phyloP scores from a whole-genome alignment of 1,140 invertebrate genomes.

The Hyposmocoma kahamanoa region DNA sequence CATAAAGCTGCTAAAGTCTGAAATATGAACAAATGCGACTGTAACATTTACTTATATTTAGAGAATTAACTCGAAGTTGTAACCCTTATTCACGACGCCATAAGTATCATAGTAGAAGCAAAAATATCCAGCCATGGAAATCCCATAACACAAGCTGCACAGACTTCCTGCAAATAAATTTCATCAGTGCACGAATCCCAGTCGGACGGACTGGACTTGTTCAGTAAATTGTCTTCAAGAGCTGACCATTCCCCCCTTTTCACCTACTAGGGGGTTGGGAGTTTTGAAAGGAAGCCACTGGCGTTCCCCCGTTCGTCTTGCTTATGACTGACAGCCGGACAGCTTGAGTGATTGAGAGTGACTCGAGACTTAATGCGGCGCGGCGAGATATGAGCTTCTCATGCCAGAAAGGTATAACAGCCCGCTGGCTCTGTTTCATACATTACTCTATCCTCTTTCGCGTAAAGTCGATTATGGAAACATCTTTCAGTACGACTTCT shows the following conservation, averaged over 20 bases:
- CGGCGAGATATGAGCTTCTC: slow-evolving; percentile 35
- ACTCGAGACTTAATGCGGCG: slow-evolving; percentile 68
- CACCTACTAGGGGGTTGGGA: slow-evolving; percentile 28
- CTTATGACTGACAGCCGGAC: slow-evolving; percentile 71
- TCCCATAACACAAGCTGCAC: slow-evolving; percentile 29
- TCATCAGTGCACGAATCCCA: slow-evolving; percentile 36
- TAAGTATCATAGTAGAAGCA: too few relatives aligned
- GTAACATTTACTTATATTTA: too few relatives aligned
- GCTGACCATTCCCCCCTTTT: slow-evolving; percentile 53
- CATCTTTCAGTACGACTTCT: not conserved
- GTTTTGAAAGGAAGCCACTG: slow-evolving; percentile 33
- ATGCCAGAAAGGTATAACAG: not conserved
- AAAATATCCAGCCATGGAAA: slow-evolving; percentile 27
- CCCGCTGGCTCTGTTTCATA: not conserved
- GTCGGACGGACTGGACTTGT: slow-evolving; percentile 32
- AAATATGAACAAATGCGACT: too few relatives aligned
- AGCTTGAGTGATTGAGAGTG: slow-evolving; percentile 73
- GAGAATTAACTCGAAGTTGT: too few relatives aligned
- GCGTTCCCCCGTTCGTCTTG: slow-evolving; percentile 62
- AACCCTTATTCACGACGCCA: too few relatives aligned
- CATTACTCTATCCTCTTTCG: not conserved
- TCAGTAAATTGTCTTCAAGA: slow-evolving; percentile 70
- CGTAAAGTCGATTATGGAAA: not conserved
- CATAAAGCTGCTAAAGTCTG: too few relatives aligned
- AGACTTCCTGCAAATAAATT: slow-evolving; percentile 46